Base-by-base conservation (phyloP, 2,797 vertebrate genomes). In the Gobionotothen gibberifrons region DNA sequence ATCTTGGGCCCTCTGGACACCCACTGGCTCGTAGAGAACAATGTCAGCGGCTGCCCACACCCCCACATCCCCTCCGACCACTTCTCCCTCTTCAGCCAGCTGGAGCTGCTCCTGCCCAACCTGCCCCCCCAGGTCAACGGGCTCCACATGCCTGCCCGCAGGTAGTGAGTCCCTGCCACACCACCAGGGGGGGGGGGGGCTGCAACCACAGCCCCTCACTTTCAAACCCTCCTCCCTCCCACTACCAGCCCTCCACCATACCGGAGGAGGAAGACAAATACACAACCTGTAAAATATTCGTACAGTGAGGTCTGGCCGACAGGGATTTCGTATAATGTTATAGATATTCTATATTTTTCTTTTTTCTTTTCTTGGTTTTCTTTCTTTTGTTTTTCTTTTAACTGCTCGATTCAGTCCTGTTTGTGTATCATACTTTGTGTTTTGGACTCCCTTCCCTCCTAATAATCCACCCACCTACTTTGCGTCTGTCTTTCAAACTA, bases 61-160 rank as follows among this genome's bases (percentile, higher is more conserved):
- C 97, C 97, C 72, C 97, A 98, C 92, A 97, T 99, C 93, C 97
- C 97, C 93, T 99, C 98, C 53, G 97, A 99, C 95, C 98, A 99
- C 95, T 99, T 99, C 95, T 99, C 97, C 90, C 96, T 99, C 92
- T 97, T 97, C 93, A 96, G 96, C 96, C 97, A 99, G 93, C 96
- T 99, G 92, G 98, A 99, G 96, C 96, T 99, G 90, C 94, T 98
- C 91, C 95, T 99, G 95, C 97, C 97, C 94, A 96, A 96, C 85
- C 70, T 95, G 89, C 96, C 97, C 89, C 95, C 96, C 86, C 95
- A 96, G 86, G 95, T 98, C 91, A 98, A 98, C 36, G 97, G 97
- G 94, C 95, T 98, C 93, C 97, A 99, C 91, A 95, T 97, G 94
- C 95, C 97, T 73, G 93, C 96, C 87, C 97, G 97, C 95, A 99